Base-by-base conservation (phyloP, 2,888 invertebrate species). In the Coremacera marginata region DNA sequence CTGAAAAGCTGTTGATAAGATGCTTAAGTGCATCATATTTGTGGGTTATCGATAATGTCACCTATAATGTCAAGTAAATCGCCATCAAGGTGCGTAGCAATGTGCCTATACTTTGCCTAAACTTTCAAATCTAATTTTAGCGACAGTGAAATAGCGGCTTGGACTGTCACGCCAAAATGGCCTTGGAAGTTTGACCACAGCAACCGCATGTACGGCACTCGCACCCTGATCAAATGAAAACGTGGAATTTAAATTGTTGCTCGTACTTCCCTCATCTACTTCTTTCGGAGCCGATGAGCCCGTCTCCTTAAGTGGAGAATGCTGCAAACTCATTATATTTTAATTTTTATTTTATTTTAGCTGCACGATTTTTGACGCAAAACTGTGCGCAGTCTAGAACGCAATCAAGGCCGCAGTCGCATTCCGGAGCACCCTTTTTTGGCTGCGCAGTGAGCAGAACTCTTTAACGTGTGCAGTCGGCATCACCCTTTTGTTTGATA, bases 21-120 rank as follows among this genome's bases (percentile, higher is more conserved):
- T 70, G 55, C 44, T 78, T 75, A 25, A 77, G 34, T 9, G 68
- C 72, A n/a, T 77, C 57, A 31, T 76, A 76, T 65, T 70, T 76
- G 8, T 34, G 76, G 76, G 25, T 57, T 70, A 62, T 70, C 60
- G 62, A 77, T 72, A 11, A 70, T 70, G 34, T 70, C 70, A 1
- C 27, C 76, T 27, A 76, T 70, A 44, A 76, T 27, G 31, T 70
- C 76, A 8, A 76, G 68, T 1, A 52, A 16, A 31, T 65, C 67
- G 27, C 52, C 49, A 51, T 73, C 74, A 1, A 74, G 65, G 7
- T 67, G 55, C 14, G 55, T 68, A 2, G 60, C 68, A 27, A 75
- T 34, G 62, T 62, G 62, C 5, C 67, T 31, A 19, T 65, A 74
- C 51, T 55, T 74, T 7, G 70, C 25, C 5, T 31, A 31, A 31